Evolutionary conservation across 2,888 invertebrate species (phyloP).

Genomic region (Synergus japonicus): DNA sequence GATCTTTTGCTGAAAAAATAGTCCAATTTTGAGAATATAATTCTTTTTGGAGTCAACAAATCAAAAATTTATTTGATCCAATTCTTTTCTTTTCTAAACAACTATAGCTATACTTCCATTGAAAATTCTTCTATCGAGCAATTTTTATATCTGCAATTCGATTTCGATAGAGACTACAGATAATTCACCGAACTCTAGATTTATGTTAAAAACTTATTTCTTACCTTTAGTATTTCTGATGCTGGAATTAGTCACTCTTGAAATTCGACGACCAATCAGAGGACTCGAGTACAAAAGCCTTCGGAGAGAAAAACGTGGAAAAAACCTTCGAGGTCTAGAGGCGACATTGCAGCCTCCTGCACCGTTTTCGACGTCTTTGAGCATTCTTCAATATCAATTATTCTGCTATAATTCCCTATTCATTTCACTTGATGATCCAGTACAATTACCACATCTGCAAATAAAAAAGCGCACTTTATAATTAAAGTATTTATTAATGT

Average conservation of each 20-base stretch:
- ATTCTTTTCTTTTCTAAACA: too few relatives aligned
- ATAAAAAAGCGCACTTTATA: not conserved
- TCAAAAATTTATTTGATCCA: too few relatives aligned
- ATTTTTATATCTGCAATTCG: too few relatives aligned
- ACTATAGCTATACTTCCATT: too few relatives aligned
- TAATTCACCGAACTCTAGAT: not conserved
- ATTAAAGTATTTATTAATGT: not conserved
- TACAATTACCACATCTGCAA: not conserved
- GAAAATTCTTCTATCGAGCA: too few relatives aligned
- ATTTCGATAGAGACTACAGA: not conserved
- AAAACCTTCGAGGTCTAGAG: constrained; percentile 69
- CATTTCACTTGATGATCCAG: constrained; percentile 43
- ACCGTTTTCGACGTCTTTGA: constrained; percentile 73
- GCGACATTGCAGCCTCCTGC: constrained; percentile 70
- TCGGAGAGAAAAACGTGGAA: constrained; percentile 83
- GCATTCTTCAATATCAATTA: constrained; percentile 63
- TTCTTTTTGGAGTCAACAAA: not conserved
- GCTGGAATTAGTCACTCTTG: constrained; percentile 67
- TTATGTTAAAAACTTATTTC: not conserved
- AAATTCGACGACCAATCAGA: constrained; percentile 82
- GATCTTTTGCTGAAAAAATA: constrained; percentile 76
- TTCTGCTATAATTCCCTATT: constrained; percentile 50
- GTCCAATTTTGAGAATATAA: not conserved
- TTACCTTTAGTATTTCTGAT: constrained; percentile 70
- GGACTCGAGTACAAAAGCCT: constrained; percentile 86